Percentiles rank a stretch among this genome's conserved stretches.
phyloP scores from a whole-genome alignment of 2,113 vertebrate genomes.

The Chauna torquata region DNA sequence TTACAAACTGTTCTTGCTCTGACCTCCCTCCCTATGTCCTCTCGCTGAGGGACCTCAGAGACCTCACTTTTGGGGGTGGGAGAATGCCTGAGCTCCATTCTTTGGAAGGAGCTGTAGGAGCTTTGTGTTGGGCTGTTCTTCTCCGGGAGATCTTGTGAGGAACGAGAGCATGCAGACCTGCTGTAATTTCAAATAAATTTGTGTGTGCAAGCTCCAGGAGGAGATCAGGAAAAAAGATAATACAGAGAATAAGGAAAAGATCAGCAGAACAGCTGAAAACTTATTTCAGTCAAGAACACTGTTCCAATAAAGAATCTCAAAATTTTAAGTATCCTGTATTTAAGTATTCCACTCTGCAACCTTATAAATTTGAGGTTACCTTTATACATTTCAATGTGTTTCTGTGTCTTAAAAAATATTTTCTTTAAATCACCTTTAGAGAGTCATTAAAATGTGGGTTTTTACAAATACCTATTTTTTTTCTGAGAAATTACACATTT shows the following conservation, averaged over 20 bases:
- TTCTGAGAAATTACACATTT: not conserved
- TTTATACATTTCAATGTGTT: not conserved
- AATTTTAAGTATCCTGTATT: not conserved
- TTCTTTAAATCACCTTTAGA: not conserved
- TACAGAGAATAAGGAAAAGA: not conserved
- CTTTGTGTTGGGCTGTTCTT: not conserved
- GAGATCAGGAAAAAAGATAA: not conserved
- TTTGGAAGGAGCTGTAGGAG: not conserved
- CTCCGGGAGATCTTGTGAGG: not conserved
- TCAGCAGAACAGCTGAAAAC: not conserved
- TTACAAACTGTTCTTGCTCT: not conserved
- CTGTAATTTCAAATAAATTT: not conserved
- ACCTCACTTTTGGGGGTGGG: rapidly evolving
- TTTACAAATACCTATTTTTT: not conserved
- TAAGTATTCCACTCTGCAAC: not conserved
- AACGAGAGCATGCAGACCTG: rapidly evolving
- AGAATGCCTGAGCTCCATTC: not conserved
- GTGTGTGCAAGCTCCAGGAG: not conserved
- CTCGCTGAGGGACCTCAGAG: rapidly evolving
- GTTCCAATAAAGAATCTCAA: not conserved
- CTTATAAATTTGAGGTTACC: not conserved
- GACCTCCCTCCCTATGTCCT: rapidly evolving
- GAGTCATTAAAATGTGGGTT: rapidly evolving
- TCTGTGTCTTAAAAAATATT: not conserved
- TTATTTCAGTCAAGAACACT: not conserved